These are phyloP conservation scores for Agonum fuliginosum DNA, from an alignment of 2,888 invertebrate species.

Conservation along the genomic window DNA sequence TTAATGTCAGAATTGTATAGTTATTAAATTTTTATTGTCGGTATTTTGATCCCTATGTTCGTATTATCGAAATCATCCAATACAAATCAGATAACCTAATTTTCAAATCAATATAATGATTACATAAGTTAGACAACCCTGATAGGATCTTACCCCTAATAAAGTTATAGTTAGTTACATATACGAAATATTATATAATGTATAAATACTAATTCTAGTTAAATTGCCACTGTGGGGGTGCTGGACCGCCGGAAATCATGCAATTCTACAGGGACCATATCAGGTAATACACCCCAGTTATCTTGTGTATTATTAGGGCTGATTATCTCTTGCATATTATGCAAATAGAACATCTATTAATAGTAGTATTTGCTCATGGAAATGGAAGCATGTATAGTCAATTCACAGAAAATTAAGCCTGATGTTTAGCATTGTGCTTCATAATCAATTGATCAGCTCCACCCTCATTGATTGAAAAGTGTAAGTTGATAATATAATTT, in stretches of 20 bases:
- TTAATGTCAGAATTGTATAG: no score
- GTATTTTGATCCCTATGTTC: no score
- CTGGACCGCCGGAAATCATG: background rate
- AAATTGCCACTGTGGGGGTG: background rate
- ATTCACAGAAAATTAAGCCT: slow-evolving; percentile 4
- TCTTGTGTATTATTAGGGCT: slow-evolving; percentile 29
- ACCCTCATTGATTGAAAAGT: background rate
- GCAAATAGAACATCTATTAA: slow-evolving; percentile 35
- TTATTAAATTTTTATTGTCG: no score
- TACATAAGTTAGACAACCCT: no score
- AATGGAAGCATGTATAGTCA: slow-evolving; percentile 16
- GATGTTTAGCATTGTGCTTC: background rate
- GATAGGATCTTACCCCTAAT: no score
- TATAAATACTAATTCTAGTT: no score
- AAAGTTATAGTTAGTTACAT: no score
- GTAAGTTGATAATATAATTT: background rate
- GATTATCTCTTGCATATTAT: slow-evolving; percentile 26
- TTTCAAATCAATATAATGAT: no score
- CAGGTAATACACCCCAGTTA: background rate
- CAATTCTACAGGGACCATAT: slow-evolving; percentile 4
- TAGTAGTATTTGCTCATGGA: slow-evolving; percentile 15
- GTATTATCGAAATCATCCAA: no score
- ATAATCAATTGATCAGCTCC: background rate
- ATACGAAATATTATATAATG: no score
- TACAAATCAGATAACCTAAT: no score